Percentiles rank a stretch among this genome's conserved stretches.
Conservation (phyloP, 2,888 invertebrate genomes). For the Seira ritae region DNA sequence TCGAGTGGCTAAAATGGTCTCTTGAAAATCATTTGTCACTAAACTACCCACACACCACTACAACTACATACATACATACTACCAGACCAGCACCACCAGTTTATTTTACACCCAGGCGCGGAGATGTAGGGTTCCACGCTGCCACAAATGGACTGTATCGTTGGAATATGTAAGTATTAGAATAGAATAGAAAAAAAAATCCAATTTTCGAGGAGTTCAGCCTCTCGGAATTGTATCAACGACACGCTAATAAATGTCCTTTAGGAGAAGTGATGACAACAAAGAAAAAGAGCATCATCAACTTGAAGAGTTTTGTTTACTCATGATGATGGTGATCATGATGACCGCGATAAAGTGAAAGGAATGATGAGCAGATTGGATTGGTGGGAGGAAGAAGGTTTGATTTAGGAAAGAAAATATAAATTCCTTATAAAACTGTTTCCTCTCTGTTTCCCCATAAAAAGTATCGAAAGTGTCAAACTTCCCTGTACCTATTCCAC, state of each 20-base stretch:
- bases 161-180: not conserved
- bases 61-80: too few species aligned
- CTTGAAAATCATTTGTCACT: constrained; percentile 73
- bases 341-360: not conserved
- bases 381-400: too few species aligned
- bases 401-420: too few species aligned
- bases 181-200: too few species aligned
- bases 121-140: not conserved
- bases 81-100: not conserved
- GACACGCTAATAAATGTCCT: constrained; percentile 52
- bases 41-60: constrained; percentile 36
- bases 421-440: not conserved
- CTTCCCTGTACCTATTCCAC: not conserved
- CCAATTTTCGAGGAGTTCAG: too few species aligned
- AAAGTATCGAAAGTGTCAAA: not conserved
- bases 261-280: constrained; percentile 19
- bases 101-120: not conserved
- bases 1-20: constrained; percentile 73
- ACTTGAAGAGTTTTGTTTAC: constrained; percentile 32
- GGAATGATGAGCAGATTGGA: constrained; percentile 1
- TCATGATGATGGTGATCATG: not conserved
- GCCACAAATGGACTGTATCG: not conserved
- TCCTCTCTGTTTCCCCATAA: not conserved
- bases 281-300: constrained; percentile 25
- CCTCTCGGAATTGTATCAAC: constrained; percentile 22